phyloP scores from a whole-genome alignment of 2,113 vertebrate species.

The Brachyistius frenatus region DNA sequence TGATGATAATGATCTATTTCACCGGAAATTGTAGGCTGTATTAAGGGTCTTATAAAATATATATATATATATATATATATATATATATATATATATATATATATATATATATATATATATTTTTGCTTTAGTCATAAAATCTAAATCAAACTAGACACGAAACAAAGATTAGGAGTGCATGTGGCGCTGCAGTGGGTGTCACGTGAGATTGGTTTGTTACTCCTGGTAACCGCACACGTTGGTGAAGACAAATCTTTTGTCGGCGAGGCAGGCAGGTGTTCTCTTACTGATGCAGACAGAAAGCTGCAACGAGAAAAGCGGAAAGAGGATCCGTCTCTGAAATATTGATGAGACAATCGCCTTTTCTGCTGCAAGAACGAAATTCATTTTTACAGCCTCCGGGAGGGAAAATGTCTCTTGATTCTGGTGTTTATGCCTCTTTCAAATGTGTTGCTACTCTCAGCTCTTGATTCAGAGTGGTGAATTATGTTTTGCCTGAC shows the following conservation, averaged over 20 bases:
- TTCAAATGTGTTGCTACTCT: slow-evolving; percentile 2
- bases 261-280: slow-evolving; percentile 39
- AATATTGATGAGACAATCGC: slow-evolving; percentile 75
- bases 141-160: slow-evolving; percentile 8
- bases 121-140: slow-evolving; percentile 27
- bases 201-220: slow-evolving; percentile 39
- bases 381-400: slow-evolving; percentile 28
- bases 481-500: slow-evolving; percentile 51
- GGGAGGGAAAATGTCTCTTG: slow-evolving; percentile 19
- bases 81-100: slow-evolving; percentile 9
- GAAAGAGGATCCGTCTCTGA: slow-evolving; percentile 71
- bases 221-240: slow-evolving; percentile 45
- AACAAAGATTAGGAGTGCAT: background rate
- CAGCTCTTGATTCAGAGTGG: slow-evolving; percentile 21
- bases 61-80: slow-evolving; percentile 9
- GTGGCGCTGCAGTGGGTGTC: background rate
- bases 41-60: background rate
- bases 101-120: slow-evolving; percentile 9
- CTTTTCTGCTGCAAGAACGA: slow-evolving; percentile 46
- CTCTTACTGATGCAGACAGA: slow-evolving; percentile 52
- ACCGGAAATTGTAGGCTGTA: slow-evolving; percentile 22
- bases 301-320: slow-evolving; percentile 44
- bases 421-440: slow-evolving; percentile 22
- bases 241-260: slow-evolving; percentile 49
- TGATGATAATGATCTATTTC: background rate